A percentile compares a stretch with the other conserved stretches of the same genome.
Conservation (phyloP, 2,113 vertebrate genomes). For the Microcebus tavaratra region DNA sequence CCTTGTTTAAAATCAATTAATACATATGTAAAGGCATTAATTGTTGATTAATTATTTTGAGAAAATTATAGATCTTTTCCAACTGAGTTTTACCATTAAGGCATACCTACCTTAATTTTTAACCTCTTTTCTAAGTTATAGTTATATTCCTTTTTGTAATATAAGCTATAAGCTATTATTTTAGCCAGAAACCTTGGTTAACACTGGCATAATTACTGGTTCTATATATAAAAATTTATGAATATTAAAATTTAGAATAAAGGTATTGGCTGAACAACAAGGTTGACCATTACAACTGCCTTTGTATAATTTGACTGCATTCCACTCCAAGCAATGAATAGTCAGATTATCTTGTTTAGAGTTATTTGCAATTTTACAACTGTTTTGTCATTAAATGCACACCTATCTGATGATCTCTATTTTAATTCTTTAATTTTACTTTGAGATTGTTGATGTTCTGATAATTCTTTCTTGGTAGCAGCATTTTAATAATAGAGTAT, state of each 20-base stretch:
- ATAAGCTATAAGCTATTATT: neutral
- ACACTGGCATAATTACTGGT: neutral
- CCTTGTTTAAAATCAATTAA: neutral
- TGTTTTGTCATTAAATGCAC: neutral
- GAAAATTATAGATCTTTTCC: neutral
- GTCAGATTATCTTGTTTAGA: neutral
- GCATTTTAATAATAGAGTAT: neutral
- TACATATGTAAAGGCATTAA: neutral
- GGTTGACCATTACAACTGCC: neutral
- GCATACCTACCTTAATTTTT: neutral
- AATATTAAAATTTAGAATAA: neutral
- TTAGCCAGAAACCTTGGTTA: neutral
- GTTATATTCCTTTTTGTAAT: neutral
- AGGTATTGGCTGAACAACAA: neutral
- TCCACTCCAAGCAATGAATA: neutral
- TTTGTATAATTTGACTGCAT: neutral
- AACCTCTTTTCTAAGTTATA: neutral
- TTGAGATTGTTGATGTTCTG: neutral
- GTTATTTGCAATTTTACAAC: neutral
- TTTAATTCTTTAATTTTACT: neutral
- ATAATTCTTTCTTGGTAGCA: neutral
- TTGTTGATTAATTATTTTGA: neutral
- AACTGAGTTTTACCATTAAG: neutral
- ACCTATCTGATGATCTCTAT: neutral
- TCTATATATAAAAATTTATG: neutral